A percentile compares a stretch with the other conserved stretches of the same genome.
These are phyloP conservation scores for Phaetusa simplex DNA, from an alignment of 2,113 vertebrate species.

Conservation along the genomic window DNA sequence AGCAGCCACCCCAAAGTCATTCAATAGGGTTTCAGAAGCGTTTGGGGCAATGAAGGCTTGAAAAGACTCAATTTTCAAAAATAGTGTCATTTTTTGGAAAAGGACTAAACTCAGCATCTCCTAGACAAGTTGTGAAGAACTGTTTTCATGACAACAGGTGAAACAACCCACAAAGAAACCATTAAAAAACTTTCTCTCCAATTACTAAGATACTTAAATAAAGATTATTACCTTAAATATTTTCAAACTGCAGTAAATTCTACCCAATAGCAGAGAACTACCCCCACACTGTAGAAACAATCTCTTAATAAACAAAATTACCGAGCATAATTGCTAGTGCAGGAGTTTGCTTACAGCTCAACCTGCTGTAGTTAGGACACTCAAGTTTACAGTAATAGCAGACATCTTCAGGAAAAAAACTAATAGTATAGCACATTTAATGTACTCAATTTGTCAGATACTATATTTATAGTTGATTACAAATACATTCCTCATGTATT, in stretches of 20 bases:
- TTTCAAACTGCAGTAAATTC: neutral
- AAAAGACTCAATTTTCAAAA: neutral
- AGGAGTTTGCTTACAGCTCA: neutral
- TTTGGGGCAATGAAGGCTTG: neutral
- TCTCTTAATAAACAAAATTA: constrained; percentile 23
- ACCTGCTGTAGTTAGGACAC: neutral
- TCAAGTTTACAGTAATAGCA: neutral
- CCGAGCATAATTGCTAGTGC: neutral
- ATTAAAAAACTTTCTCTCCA: neutral
- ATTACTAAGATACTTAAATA: neutral
- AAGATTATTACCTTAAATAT: neutral
- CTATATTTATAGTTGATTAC: neutral
- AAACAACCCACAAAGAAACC: neutral
- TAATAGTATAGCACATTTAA: neutral
- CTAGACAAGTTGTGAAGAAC: neutral
- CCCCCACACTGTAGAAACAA: constrained; percentile 1
- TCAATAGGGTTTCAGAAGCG: neutral
- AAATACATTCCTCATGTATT: neutral
- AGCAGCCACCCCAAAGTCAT: neutral
- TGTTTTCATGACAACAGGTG: neutral
- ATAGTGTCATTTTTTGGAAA: neutral
- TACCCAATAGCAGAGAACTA: neutral
- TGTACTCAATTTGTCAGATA: neutral
- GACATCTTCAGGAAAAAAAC: neutral
- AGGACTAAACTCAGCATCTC: neutral